Evolutionary conservation across 1,140 invertebrate species (phyloP).

Genomic region (Drosophila lacteicornis): DNA sequence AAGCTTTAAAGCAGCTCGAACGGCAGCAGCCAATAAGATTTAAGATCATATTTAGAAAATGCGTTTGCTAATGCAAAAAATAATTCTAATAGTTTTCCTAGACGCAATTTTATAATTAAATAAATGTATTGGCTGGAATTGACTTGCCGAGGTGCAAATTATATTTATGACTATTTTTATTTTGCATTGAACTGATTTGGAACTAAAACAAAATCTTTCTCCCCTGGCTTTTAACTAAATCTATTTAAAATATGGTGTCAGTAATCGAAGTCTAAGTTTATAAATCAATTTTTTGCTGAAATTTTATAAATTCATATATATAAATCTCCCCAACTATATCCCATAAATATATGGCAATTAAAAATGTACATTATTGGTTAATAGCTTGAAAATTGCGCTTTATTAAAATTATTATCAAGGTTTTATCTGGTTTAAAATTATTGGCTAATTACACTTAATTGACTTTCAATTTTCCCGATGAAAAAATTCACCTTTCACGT

Average conservation of each 20-base stretch:
- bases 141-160: neutral
- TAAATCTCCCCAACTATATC: no score
- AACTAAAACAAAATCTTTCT: neutral
- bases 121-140: neutral
- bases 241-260: no score
- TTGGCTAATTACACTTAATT: neutral
- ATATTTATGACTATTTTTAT: neutral
- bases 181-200: no score
- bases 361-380: neutral
- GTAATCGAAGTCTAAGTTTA: no score
- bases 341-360: neutral
- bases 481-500: neutral
- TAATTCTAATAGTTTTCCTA: neutral
- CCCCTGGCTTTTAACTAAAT: no score
- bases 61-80: neutral
- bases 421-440: neutral
- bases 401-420: neutral
- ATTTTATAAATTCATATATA: neutral
- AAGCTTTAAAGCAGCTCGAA: slow-evolving; percentile 18
- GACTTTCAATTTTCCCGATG: neutral
- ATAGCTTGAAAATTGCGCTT: no score
- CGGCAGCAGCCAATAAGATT: neutral
- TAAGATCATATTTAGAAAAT: neutral
- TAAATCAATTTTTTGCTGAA: no score
- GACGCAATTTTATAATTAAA: no score